phyloP scores from a whole-genome alignment of 2,888 invertebrate genomes.

The Epiblema foenella region DNA sequence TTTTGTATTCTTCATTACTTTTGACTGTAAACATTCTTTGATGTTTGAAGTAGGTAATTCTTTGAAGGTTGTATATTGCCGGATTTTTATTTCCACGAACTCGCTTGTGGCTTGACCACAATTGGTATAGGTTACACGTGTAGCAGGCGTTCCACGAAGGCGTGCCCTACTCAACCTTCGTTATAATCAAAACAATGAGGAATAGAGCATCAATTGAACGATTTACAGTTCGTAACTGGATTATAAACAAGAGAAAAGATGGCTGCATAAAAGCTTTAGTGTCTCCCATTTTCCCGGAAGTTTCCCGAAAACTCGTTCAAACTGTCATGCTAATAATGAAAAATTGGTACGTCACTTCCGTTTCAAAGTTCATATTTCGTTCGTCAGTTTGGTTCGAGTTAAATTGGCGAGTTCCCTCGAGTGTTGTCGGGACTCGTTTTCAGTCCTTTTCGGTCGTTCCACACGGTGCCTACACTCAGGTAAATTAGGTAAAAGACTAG shows the following conservation, averaged over 20 bases:
- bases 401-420: conserved; percentile 36
- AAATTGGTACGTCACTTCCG: conserved; percentile 19
- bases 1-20: conserved; percentile 6
- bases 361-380: conserved; percentile 41
- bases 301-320: conserved; percentile 29
- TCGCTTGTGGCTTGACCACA: too few species aligned
- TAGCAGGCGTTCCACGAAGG: too few species aligned
- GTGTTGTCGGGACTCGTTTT: conserved; percentile 36
- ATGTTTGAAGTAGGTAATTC: conserved; percentile 13
- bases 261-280: background rate
- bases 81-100: background rate
- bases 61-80: conserved; percentile 22
- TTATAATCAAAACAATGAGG: too few species aligned
- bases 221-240: background rate
- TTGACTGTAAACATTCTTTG: conserved; percentile 34
- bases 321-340: conserved; percentile 37
- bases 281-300: conserved; percentile 1
- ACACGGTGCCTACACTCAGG: conserved; percentile 11
- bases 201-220: too few species aligned
- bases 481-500: conserved; percentile 37
- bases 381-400: conserved; percentile 34
- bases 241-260: background rate
- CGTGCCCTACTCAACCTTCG: too few species aligned
- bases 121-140: too few species aligned
- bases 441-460: conserved; percentile 41